A percentile compares a stretch with the other conserved stretches of the same genome.
Conservation (phyloP, 2,113 vertebrate genomes). For the Probosciger aterrimus region DNA sequence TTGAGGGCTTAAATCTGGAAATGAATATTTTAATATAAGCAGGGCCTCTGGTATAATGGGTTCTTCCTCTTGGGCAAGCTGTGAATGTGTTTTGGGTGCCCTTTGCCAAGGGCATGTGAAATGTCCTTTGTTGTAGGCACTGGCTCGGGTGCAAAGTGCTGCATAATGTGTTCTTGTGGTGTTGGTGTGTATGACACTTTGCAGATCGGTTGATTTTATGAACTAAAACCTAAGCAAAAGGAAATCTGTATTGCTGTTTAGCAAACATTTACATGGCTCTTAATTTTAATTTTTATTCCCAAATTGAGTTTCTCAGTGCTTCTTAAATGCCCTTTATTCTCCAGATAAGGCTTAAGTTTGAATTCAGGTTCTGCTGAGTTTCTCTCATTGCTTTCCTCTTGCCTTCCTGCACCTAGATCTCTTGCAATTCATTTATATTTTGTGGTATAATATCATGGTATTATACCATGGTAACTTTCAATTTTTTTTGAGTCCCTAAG, state of each 20-base stretch:
- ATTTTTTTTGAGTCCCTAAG: neutral
- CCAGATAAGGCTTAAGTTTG: neutral
- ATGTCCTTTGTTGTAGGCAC: neutral
- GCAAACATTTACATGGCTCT: neutral
- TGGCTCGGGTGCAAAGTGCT: neutral
- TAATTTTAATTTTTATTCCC: neutral
- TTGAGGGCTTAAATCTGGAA: neutral
- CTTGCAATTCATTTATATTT: neutral
- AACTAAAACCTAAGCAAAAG: neutral
- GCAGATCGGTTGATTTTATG: neutral
- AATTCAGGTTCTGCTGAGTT: neutral
- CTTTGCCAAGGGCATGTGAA: accelerated
- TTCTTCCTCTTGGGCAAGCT: neutral
- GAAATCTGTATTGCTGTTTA: neutral
- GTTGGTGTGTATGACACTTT: accelerated
- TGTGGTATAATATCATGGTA: neutral
- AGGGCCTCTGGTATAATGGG: too few relatives aligned
- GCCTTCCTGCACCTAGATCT: neutral
- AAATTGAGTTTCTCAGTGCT: neutral
- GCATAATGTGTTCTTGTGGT: accelerated
- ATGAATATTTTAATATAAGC: neutral
- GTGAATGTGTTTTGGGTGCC: accelerated
- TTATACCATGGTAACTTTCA: neutral
- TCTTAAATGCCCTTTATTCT: neutral
- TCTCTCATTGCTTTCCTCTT: neutral